Evolutionary conservation across 2,888 invertebrate species (phyloP), one percentile per base, ranked within the genome.

Genomic region (Heliconius ismenius): DNA sequence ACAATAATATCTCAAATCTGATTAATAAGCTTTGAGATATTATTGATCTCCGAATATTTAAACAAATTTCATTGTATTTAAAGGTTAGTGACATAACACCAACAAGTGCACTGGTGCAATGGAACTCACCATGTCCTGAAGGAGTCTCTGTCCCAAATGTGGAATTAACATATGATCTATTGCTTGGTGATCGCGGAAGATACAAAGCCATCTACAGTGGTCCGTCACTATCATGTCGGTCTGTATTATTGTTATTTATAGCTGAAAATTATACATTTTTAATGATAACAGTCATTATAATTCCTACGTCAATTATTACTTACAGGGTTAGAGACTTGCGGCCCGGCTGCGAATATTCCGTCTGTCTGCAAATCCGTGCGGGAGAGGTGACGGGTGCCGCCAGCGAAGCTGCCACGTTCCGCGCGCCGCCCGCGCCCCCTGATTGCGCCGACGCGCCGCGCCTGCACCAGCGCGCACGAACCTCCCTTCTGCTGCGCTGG

Each of bases 261-360:
- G 21, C 26, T 62, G 13, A 26, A 62, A 26, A 26, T 62, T 62
- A 62, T 62, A 15, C 13, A 13, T 15, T 26, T 26, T 26, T 62
- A 15, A 26, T 62, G 4, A 6, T 62, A 18, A 21, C 1, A 28
- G 28, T 72, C 3, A 64, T 39, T 63, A 24, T 58, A 54, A 26
- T 64, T n/a, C 6, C 1, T 72, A 39, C 62, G 32, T 15, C 49
- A 18, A 43, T 69, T 4, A 73, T 39, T 10, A 3, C 18, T 65
- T 65, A 4, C 86, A 94, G 94, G 83, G 96, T 98, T 80, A 96
- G 97, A 88, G 98, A 98, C 90, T 93, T 98, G 84, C 96, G 96
- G 88, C 98, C 98, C 21, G 97, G 97, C n/a, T 97, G 97, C 87
- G 97, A 97, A 87, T 98, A 98, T 91, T 96, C 96, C 79, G 96